These are phyloP conservation scores for Sarcophaga subvicina DNA, from an alignment of 2,888 invertebrate genomes.

Conservation along the genomic window DNA sequence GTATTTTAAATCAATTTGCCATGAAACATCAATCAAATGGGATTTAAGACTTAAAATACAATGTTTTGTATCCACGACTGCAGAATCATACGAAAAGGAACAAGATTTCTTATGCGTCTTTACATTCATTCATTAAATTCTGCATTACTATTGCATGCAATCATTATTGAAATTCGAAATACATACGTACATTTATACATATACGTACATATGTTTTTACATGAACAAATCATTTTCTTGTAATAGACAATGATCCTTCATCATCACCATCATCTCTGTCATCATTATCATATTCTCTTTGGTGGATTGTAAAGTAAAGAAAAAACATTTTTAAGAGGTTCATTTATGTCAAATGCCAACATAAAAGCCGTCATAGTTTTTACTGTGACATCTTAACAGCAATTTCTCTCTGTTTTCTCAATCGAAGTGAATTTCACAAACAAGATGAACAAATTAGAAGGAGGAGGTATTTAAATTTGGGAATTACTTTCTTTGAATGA, in stretches of 20 bases:
- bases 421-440: constrained; percentile 7
- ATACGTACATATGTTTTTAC: too few species aligned
- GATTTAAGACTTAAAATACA: constrained; percentile 41
- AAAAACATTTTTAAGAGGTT: constrained; percentile 43
- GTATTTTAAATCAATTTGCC: constrained; percentile 21
- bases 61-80: constrained; percentile 44
- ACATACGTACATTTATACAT: too few species aligned
- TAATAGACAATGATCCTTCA: background rate
- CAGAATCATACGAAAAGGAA: too few species aligned
- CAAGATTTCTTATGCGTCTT: too few species aligned
- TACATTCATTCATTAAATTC: too few species aligned
- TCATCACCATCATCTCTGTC: background rate
- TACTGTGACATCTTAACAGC: constrained; percentile 43
- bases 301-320: background rate
- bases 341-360: constrained; percentile 56
- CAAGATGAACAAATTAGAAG: constrained; percentile 44
- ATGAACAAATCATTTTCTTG: too few species aligned
- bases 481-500: constrained; percentile 39
- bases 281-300: background rate
- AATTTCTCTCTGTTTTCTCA: background rate
- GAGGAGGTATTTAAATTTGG: constrained; percentile 29
- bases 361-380: constrained; percentile 8
- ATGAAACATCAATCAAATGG: constrained; percentile 19
- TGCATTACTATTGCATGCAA: too few species aligned
- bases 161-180: too few species aligned